These are phyloP conservation scores for Pholis gunnellus DNA, from an alignment of 2,113 vertebrate genomes.

Conservation along the genomic window DNA sequence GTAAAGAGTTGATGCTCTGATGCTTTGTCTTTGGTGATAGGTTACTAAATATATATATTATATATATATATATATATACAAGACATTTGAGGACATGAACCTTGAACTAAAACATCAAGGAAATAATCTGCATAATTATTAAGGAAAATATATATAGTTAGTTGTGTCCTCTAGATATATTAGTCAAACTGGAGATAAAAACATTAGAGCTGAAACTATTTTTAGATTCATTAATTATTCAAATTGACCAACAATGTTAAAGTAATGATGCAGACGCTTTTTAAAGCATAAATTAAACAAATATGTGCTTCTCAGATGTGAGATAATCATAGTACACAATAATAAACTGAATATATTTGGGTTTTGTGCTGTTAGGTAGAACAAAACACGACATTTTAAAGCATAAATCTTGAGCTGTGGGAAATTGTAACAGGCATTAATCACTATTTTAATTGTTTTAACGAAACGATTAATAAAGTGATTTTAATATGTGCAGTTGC, in stretches of 20 bases:
- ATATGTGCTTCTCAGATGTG: not conserved
- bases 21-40: not conserved
- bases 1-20: not conserved
- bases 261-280: no score
- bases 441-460: not conserved
- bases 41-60: constrained; percentile 2
- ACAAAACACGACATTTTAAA: not conserved
- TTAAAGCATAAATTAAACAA: not conserved
- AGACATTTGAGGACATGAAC: not conserved
- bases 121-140: not conserved
- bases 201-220: not conserved
- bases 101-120: not conserved
- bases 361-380: not conserved
- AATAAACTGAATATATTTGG: not conserved
- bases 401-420: not conserved
- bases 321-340: not conserved
- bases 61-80: not conserved
- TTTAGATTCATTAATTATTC: not conserved
- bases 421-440: not conserved
- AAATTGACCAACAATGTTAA: not conserved
- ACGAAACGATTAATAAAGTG: not conserved
- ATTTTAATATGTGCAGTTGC: constrained; percentile 8
- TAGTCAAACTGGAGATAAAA: not conserved
- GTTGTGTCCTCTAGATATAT: not conserved
- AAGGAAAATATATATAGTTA: not conserved